Percentiles rank a stretch among this genome's conserved stretches.
These are phyloP conservation scores for Potorous gilbertii DNA, from an alignment of 2,797 vertebrate species.

Conservation along the genomic window DNA sequence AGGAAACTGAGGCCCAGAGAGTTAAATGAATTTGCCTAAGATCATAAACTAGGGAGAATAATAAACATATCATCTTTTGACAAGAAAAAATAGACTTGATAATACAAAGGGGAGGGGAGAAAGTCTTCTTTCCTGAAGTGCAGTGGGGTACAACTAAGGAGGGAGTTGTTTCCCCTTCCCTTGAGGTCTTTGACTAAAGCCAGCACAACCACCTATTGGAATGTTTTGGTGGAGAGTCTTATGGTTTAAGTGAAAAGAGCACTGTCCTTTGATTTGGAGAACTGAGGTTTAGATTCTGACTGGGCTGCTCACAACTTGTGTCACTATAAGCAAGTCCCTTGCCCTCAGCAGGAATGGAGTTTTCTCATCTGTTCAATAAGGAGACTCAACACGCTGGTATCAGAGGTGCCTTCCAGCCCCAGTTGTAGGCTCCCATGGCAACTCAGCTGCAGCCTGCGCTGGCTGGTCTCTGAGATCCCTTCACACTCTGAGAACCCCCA, in stretches of 20 bases:
- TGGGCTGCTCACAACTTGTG: not conserved
- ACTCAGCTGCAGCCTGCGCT: too few relatives aligned
- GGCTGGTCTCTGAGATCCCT: not conserved
- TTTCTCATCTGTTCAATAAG: not conserved
- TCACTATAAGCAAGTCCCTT: not conserved
- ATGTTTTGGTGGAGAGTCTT: not conserved
- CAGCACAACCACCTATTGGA: not conserved
- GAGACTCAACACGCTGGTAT: not conserved
- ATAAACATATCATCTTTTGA: not conserved
- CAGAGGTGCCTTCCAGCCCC: not conserved
- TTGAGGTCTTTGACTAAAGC: not conserved
- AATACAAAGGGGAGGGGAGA: not conserved
- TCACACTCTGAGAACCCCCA: not conserved
- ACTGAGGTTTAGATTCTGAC: too few relatives aligned
- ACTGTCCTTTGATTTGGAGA: not conserved
- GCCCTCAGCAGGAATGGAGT: not conserved
- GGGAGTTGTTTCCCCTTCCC: not conserved
- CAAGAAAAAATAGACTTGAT: not conserved
- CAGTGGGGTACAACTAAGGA: not conserved
- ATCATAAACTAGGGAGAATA: not conserved
- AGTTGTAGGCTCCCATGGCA: not conserved
- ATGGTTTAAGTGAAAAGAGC: not conserved
- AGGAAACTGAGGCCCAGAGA: not conserved
- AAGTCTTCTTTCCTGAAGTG: not conserved
- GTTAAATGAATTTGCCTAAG: not conserved